Percentiles rank a stretch among this genome's conserved stretches.
phyloP scores from a whole-genome alignment of 2,888 invertebrate species.

The Liodrosophila aerea region DNA sequence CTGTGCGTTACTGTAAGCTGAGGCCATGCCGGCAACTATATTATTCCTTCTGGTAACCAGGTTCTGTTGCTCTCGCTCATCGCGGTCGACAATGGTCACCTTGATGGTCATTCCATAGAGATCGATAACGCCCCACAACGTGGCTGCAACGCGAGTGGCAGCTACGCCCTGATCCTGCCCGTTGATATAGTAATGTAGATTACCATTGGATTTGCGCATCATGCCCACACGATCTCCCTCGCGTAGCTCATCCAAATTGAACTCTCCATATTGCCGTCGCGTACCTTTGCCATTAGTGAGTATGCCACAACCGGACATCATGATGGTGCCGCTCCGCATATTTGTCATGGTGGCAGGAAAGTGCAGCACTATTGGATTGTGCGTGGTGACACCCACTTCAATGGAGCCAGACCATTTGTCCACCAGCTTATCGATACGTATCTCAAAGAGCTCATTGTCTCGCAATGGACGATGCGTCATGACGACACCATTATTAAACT shows the following conservation, averaged over 20 bases:
- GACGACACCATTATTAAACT: constrained; percentile 97
- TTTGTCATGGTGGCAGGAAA: constrained; percentile 99
- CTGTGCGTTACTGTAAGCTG: constrained; percentile 41
- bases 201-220: constrained; percentile 92
- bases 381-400: constrained; percentile 94
- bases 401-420: constrained; percentile 93
- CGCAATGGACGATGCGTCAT: constrained; percentile 95
- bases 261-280: constrained; percentile 94
- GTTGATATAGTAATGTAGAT: constrained; percentile 96
- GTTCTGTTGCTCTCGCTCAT: constrained; percentile 90
- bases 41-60: constrained; percentile 88
- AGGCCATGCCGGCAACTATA: constrained; percentile 77
- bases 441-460: constrained; percentile 96
- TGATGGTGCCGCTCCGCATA: constrained; percentile 94
- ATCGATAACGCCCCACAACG: constrained; percentile 97
- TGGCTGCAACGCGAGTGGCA: constrained; percentile 89
- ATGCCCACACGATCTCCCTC: constrained; percentile 96
- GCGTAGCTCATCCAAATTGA: constrained; percentile 95
- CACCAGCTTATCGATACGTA: constrained; percentile 94
- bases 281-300: constrained; percentile 98
- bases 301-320: constrained; percentile 99
- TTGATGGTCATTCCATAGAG: constrained; percentile 97
- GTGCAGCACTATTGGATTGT: constrained; percentile 93
- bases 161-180: constrained; percentile 96
- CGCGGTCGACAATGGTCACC: constrained; percentile 93